Conservation (phyloP, 1,140 invertebrate species). For the Aphidius ervi region DNA sequence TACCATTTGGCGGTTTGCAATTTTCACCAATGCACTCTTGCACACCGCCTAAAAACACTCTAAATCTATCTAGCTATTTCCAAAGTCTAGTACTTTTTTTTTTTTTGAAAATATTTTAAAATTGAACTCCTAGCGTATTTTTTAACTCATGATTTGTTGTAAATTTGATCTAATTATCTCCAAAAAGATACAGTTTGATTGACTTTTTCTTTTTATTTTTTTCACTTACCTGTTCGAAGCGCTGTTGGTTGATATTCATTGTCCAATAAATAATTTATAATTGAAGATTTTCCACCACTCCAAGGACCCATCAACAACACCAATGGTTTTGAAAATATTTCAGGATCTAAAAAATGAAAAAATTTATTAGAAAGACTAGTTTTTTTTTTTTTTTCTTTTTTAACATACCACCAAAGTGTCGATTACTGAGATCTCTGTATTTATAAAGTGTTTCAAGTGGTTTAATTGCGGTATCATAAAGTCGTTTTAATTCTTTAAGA, state of each 20-base stretch:
- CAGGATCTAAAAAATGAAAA: slow-evolving; percentile 65
- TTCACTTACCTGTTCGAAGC: slow-evolving; percentile 73
- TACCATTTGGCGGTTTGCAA: slow-evolving; percentile 36
- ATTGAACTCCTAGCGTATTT: too few relatives aligned
- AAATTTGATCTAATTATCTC: too few relatives aligned
- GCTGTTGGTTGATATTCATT: slow-evolving; percentile 79
- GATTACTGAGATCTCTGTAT: slow-evolving; percentile 86
- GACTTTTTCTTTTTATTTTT: not conserved
- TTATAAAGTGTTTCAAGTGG: slow-evolving; percentile 87
- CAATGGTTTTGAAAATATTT: slow-evolving; percentile 92
- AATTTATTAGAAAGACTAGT: not conserved
- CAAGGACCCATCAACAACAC: slow-evolving; percentile 92
- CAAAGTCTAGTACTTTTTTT: too few relatives aligned
- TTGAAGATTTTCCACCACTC: slow-evolving; percentile 92
- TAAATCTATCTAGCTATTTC: slow-evolving; percentile 5
- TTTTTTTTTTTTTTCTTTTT: slow-evolving; percentile 8
- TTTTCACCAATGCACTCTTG: slow-evolving; percentile 33
- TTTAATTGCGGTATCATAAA: slow-evolving; percentile 85
- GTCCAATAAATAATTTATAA: slow-evolving; percentile 88
- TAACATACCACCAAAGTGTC: slow-evolving; percentile 73
- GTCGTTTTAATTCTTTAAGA: slow-evolving; percentile 78
- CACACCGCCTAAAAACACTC: slow-evolving; percentile 36
- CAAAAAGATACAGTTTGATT: too few relatives aligned
- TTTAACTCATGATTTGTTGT: too few relatives aligned
- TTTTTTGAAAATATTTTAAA: too few relatives aligned